Conservation (phyloP, 23 tunicate genomes). For the Ciona savignyi region DNA sequence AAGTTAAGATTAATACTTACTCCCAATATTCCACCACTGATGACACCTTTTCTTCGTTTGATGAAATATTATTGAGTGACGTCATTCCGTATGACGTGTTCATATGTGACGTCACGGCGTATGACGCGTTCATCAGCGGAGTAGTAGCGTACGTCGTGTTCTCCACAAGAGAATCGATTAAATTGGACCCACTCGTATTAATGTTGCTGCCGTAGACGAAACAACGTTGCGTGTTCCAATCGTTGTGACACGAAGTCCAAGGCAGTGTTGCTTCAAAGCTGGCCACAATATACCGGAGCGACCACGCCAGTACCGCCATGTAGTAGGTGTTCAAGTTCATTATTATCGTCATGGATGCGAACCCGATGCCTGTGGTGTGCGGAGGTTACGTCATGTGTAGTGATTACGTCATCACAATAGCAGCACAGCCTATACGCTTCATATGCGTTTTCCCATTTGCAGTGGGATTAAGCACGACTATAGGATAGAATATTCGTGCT, state of each 20-base stretch:
- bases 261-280: slow-evolving; percentile 24
- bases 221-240: slow-evolving; percentile 40
- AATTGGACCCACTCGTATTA: neutral
- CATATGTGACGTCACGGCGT: neutral
- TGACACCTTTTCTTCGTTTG: slow-evolving; percentile 17
- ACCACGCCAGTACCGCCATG: slow-evolving; percentile 51
- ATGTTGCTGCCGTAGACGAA: slow-evolving; percentile 13
- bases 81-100: neutral
- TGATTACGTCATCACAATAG: no score
- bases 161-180: neutral
- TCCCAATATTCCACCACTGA: slow-evolving; percentile 53
- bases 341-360: slow-evolving; percentile 31
- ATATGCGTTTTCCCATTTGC: no score
- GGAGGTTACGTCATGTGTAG: no score
- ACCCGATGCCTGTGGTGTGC: slow-evolving; percentile 35
- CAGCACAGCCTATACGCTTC: no score
- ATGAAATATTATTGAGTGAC: neutral
- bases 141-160: neutral
- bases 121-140: neutral
- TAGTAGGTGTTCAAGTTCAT: slow-evolving; percentile 49
- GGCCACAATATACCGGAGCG: slow-evolving; percentile 28
- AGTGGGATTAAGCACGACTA: no score
- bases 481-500: no score
- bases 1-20: slow-evolving; percentile 7
- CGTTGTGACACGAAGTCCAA: slow-evolving; percentile 42